Percentiles rank a stretch among this genome's conserved stretches.
These are phyloP conservation scores for Protaetia brevitarsis DNA, from an alignment of 1,140 invertebrate species.

Conservation along the genomic window DNA sequence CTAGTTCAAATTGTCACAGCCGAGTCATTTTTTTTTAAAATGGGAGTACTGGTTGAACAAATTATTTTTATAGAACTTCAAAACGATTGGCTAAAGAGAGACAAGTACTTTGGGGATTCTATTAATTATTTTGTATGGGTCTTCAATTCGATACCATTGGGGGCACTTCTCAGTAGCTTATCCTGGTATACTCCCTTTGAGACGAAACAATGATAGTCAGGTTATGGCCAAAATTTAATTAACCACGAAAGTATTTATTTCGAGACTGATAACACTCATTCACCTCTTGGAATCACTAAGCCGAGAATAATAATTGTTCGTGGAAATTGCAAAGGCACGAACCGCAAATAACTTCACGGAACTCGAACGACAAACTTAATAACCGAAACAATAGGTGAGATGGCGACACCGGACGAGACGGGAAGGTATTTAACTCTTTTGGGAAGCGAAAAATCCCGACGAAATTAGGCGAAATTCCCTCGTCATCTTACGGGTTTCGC, in stretches of 20 bases:
- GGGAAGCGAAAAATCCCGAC: not conserved
- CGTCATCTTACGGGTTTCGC: not conserved
- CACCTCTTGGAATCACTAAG: not conserved
- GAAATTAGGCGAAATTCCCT: not conserved
- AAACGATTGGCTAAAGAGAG: too few species aligned
- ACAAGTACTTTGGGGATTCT: too few species aligned
- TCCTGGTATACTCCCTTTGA: too few species aligned
- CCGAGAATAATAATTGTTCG: not conserved
- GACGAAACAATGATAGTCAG: not conserved
- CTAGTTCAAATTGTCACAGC: too few species aligned
- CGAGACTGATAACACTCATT: not conserved
- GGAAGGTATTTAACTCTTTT: not conserved
- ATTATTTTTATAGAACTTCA: too few species aligned
- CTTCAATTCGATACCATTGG: too few species aligned
- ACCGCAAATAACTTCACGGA: too few species aligned
- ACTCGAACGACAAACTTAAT: too few species aligned
- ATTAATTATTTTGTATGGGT: too few species aligned
- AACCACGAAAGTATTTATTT: not conserved
- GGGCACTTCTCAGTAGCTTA: too few species aligned
- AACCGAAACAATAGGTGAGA: not conserved
- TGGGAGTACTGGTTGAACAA: too few species aligned
- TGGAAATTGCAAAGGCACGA: not conserved
- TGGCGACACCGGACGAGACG: not conserved
- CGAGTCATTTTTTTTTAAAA: too few species aligned
- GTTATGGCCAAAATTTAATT: not conserved